Base-by-base conservation (phyloP, 2,888 invertebrate genomes). In the Polyploca ridens region DNA sequence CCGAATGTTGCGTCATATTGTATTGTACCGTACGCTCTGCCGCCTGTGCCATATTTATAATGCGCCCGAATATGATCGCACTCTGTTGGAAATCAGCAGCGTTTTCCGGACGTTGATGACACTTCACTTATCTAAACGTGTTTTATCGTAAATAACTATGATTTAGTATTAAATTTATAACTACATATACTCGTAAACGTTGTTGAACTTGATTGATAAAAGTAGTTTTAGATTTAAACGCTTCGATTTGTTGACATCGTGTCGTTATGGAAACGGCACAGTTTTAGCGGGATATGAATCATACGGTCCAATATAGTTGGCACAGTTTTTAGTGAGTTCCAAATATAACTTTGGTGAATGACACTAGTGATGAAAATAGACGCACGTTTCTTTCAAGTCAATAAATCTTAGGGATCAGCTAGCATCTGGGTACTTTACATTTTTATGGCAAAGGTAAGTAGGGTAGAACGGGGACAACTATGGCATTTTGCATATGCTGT, bases 1-100 rank as follows among this genome's bases (percentile, higher is more conserved):
- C 77, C 72, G 76, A 83, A 76, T 86, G 79, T 87, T 87, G 86
- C 88, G 85, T 87, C 86, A 87, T 80, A 49, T 54, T 65, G 63
- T 62, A 63, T 62, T 66, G n/a, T 33, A 62, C 44, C 54, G 54
- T 54, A 54, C 54, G 10, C 10, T 54, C 54, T 16, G 19, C 1
- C 14, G 19, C 1, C 14, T 54, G 49, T 54, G 54, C 16, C 49
- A 19, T 54, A 16, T 7, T 54, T 54, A 10, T 19, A 54, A 54
- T 54, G 19, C 10, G 54, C 19, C 54, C 54, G 54, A 54, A 54
- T 54, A 54, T n/a, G 54, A 19, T 54, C 19, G 16, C 16, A 0
- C 19, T 8, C 8, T 49, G 16, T 49, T 54, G 4, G 54, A n/a
- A 54, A 54, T 54, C 10, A 4, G 16, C 2, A 14, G 54, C 2